phyloP scores from a whole-genome alignment of 2,797 vertebrate genomes.

The Parauchenoglanis ngamensis region DNA sequence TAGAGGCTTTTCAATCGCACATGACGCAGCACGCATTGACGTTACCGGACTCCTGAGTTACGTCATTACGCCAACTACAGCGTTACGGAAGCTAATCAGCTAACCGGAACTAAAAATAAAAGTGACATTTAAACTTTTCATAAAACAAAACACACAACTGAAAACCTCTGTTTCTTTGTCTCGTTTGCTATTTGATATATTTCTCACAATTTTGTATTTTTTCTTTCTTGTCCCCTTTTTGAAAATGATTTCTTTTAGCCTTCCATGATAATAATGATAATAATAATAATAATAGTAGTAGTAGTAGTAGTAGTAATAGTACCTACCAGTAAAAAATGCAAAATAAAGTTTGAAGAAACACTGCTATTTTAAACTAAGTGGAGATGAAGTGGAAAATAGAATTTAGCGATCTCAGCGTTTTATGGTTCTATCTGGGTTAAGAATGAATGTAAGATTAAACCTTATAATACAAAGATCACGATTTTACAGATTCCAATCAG shows the following conservation, averaged over 20 bases:
- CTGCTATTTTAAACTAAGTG: too few species aligned
- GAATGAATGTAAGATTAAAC: too few species aligned
- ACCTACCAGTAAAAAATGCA: background rate
- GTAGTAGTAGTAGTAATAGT: background rate
- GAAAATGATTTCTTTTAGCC: background rate
- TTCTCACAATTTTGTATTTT: too few species aligned
- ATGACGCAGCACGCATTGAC: too few species aligned
- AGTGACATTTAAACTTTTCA: too few species aligned
- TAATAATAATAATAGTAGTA: background rate
- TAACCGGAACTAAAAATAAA: background rate
- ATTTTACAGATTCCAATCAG: too few species aligned
- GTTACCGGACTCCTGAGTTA: background rate
- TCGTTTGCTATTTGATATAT: background rate
- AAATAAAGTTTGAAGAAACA: too few species aligned
- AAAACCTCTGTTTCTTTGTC: background rate
- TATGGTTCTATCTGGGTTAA: too few species aligned
- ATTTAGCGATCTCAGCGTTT: too few species aligned
- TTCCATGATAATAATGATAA: background rate
- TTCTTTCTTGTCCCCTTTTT: background rate
- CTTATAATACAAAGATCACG: too few species aligned
- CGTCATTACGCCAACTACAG: constrained; percentile 17
- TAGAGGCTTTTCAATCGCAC: too few species aligned
- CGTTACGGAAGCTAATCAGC: background rate
- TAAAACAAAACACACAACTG: background rate
- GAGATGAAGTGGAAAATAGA: too few species aligned